These are phyloP conservation scores for Trichogramma dendrolimi DNA, from an alignment of 2,888 invertebrate species.

Conservation along the genomic window DNA sequence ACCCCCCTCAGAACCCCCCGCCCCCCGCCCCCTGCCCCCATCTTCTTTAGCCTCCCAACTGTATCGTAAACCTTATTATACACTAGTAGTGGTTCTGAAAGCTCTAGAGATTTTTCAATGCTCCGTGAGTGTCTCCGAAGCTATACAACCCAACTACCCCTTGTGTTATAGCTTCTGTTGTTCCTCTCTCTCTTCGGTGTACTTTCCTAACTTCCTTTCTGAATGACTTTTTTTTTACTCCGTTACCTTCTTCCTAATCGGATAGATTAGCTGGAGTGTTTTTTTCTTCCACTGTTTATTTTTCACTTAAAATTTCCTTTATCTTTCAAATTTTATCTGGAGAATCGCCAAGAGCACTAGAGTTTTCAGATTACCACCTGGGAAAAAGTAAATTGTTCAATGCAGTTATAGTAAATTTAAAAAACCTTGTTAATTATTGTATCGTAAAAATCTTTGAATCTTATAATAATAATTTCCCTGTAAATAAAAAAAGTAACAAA, in stretches of 20 bases:
- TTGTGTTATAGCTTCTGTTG: background rate
- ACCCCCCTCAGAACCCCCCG: constrained; percentile 32
- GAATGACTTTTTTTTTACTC: background rate
- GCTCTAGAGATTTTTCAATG: constrained; percentile 8
- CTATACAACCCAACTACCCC: too few relatives aligned
- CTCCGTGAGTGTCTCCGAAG: too few relatives aligned
- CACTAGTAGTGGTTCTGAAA: constrained; percentile 4
- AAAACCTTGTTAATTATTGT: background rate
- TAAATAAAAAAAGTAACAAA: too few relatives aligned
- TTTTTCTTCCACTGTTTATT: background rate
- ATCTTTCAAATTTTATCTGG: too few relatives aligned
- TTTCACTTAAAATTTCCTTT: background rate
- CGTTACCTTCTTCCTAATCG: background rate
- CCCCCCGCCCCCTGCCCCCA: constrained; percentile 9
- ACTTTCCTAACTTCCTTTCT: background rate
- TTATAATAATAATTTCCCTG: too few relatives aligned
- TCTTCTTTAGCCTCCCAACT: background rate
- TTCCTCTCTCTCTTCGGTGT: background rate
- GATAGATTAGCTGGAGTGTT: too few relatives aligned
- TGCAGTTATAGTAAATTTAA: background rate
- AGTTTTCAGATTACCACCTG: constrained; percentile 11
- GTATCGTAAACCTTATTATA: too few relatives aligned
- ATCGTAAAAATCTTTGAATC: background rate
- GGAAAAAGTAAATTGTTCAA: constrained; percentile 3
- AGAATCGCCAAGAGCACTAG: background rate